Base-by-base conservation (phyloP, 1,140 invertebrate genomes). In the Drosophila kurseongensis region DNA sequence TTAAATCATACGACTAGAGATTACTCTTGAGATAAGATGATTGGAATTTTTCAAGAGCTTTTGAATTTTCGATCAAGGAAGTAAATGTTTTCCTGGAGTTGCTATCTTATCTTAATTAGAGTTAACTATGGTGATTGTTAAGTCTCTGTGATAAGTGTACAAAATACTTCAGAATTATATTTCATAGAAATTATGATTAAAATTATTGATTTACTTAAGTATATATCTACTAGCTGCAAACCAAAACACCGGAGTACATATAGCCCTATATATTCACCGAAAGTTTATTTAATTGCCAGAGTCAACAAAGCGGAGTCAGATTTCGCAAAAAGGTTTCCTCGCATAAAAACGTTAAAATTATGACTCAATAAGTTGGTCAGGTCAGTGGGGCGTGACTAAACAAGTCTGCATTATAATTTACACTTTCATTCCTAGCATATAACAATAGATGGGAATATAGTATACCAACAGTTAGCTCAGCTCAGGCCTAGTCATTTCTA, bases 341-440 rank as follows among this genome's bases (percentile, higher is more conserved):
- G 62, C 27, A 12, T 36, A 55, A 67, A 65, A 67, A 67, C 47
- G 41, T 18, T 2, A 44, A 38, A 13, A 40, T 38, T 71, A 75
- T 75, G 71, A 75, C 72, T 75, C 71, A 75, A 75, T 75, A 10
- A 27, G 32, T 58, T 71, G 67, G 42, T 14, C 67, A 27, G 67
- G 67, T 57, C 67, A 71, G 65, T 71, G 65, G 51, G 67, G 36
- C 67, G 67, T 71, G 65, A 69, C 67, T 69, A 71, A n/a, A 58
- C 67, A 71, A 41, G 66, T 71, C 51, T 44, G 36, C 36, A 71
- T 58, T 48, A 71, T 71, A 71, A 71, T 57, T 71, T 58, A 42
- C 65, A 71, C 65, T 52, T 67, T 67, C 59, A 63, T 67, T 50
- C 13, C 16, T 38, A 44, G 58, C 45, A 63, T 42, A 27, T 29